Evolutionary conservation across 2,797 vertebrate genomes (phyloP), one percentile per base, ranked within the genome.

Genomic region (Alcedo quadribrachys): DNA sequence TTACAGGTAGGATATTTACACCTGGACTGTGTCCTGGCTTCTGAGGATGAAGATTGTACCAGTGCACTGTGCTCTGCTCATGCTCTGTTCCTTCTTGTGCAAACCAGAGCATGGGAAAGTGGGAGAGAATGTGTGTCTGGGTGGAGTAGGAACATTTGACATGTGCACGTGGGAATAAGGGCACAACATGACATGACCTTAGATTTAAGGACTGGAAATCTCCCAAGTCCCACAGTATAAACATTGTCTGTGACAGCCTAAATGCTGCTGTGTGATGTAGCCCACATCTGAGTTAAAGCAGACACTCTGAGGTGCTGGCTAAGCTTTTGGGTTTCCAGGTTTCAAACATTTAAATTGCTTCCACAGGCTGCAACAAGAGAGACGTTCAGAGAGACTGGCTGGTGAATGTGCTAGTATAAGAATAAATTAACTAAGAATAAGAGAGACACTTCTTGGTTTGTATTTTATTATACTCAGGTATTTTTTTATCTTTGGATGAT

Each of bases 131-230:
- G 10, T 45, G 15, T 30, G 7, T 30, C 43, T 76, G 48, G 55
- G 28, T 86, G 43, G 27, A 35, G n/a, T 60, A 66, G 55, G 17
- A 81, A 14, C 15, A 35, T 67, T 28, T 67, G 61, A 89, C 40
- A 1, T 24, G 22, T 69, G 46, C 10, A 1, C 6, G 3, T 50
- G 50, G 43, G 50, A 54, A 12, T 42, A 68, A 15, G 45, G 37
- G 54, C 37, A 21, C 22, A 81, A 9, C 6, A 55, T 42, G 28
- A 25, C 77, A 66, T 30, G 70, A 81, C 27, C 51, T 88, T 71
- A 58, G 33, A 46, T 75, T 75, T 88, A 54, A 75, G 33, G 30
- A 54, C 77, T 86, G 62, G 66, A 91, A 86, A 11, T 71, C 28
- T 90, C 58, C 58, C 50, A 71, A 2, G 16, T 83, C 22, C 58